phyloP scores from a whole-genome alignment of 2,113 vertebrate genomes.

The Candoia aspera region DNA sequence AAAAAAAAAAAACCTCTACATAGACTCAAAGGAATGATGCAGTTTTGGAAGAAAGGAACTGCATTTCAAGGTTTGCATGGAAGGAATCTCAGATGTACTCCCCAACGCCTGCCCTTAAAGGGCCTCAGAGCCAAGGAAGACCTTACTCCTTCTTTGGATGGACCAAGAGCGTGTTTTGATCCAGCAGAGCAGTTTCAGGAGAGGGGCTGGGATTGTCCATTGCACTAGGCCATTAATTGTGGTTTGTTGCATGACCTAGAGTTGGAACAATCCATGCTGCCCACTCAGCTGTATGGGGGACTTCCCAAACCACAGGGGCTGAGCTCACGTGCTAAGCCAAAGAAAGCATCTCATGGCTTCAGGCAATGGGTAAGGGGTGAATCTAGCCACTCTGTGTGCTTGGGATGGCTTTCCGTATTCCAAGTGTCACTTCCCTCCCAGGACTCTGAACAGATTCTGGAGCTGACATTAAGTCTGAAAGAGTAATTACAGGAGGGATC shows the following conservation, averaged over 20 bases:
- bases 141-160: not conserved
- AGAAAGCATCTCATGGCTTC: not conserved
- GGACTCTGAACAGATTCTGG: not conserved
- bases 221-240: not conserved
- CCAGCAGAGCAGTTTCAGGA: not conserved
- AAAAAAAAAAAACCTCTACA: not conserved
- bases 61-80: too few species aligned
- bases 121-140: not conserved
- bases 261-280: not conserved
- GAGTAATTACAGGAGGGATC: not conserved
- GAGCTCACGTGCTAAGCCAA: not conserved
- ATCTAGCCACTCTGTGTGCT: not conserved
- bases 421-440: not conserved
- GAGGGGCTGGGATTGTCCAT: not conserved
- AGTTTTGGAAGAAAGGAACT: not conserved
- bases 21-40: not conserved
- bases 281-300: too few species aligned
- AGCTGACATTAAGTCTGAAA: not conserved
- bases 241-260: too few species aligned
- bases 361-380: not conserved
- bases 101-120: not conserved
- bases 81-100: not conserved
- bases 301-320: not conserved
- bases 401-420: not conserved
- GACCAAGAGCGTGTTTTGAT: not conserved